These are phyloP conservation scores for Ciona savignyi DNA, from an alignment of 23 tunicate species.

Conservation along the genomic window DNA sequence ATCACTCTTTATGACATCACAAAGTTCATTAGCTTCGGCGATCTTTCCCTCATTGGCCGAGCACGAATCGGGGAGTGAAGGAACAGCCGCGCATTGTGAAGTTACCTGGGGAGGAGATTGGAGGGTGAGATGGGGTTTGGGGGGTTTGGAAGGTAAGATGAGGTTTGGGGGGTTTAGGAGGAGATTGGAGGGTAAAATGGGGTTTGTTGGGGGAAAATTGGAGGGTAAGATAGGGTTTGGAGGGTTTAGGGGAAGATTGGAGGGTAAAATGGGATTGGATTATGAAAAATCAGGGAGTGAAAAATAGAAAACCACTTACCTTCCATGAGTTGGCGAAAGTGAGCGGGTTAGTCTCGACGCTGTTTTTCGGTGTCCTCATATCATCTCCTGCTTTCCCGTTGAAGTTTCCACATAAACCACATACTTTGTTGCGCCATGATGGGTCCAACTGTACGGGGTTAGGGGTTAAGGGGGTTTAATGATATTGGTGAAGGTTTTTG, in stretches of 20 bases:
- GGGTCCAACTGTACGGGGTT: slow-evolving; percentile 72
- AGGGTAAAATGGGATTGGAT: too few species aligned
- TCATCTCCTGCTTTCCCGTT: slow-evolving; percentile 66
- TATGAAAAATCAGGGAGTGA: too few species aligned
- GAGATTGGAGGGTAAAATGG: too few species aligned
- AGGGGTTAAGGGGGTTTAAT: too few species aligned
- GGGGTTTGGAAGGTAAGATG: too few species aligned
- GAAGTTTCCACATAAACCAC: slow-evolving; percentile 96
- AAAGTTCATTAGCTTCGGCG: slow-evolving; percentile 43
- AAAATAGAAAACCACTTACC: too few species aligned
- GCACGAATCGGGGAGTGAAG: slow-evolving; percentile 70
- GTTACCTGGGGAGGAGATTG: neutral
- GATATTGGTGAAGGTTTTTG: too few species aligned
- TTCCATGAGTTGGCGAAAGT: slow-evolving; percentile 92
- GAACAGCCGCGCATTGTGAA: slow-evolving; percentile 8
- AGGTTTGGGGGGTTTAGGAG: too few species aligned
- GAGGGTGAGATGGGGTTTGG: too few species aligned
- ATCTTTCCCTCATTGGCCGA: slow-evolving; percentile 24
- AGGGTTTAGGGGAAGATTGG: too few species aligned
- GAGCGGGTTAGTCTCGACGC: slow-evolving; percentile 28
- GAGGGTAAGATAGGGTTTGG: too few species aligned
- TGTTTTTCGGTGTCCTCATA: slow-evolving; percentile 58
- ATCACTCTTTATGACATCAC: slow-evolving; percentile 47
- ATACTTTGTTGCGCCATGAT: slow-evolving; percentile 61
- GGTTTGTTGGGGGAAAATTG: too few species aligned